Evolutionary conservation across 2,888 invertebrate species (phyloP).

Genomic region (Heliothis peltigera): DNA sequence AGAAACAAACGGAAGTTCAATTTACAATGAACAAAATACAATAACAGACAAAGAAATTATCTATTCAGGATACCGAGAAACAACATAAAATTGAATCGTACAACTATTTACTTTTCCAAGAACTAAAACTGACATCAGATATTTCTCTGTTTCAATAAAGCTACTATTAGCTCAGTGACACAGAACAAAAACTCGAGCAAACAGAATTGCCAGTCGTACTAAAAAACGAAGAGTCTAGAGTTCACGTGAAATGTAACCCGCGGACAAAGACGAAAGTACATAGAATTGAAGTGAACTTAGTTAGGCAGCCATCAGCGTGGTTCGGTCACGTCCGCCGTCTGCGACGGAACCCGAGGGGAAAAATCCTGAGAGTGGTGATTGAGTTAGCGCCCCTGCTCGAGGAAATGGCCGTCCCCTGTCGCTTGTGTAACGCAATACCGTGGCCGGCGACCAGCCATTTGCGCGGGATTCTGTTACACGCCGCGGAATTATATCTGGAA

Average conservation of each 20-base stretch:
- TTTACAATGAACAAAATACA: neutral
- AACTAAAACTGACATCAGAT: neutral
- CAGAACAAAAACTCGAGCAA: slow-evolving; percentile 10
- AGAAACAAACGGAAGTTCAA: neutral
- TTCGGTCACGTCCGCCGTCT: slow-evolving; percentile 67
- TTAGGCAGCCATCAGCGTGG: slow-evolving; percentile 70
- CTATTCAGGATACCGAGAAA: too few species aligned
- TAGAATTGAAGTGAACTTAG: slow-evolving; percentile 70
- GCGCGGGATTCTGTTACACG: slow-evolving; percentile 76
- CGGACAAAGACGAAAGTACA: slow-evolving; percentile 46
- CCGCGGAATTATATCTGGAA: slow-evolving; percentile 39
- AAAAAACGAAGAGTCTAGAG: slow-evolving; percentile 44
- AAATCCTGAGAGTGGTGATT: slow-evolving; percentile 82
- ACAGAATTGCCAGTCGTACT: slow-evolving; percentile 19
- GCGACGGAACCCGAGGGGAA: slow-evolving; percentile 68
- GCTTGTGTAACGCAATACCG: slow-evolving; percentile 82
- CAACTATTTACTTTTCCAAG: too few species aligned
- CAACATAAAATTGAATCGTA: too few species aligned
- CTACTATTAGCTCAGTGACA: neutral
- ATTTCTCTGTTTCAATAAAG: neutral
- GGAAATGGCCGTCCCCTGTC: slow-evolving; percentile 83
- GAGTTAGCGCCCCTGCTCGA: slow-evolving; percentile 78
- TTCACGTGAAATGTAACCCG: slow-evolving; percentile 41
- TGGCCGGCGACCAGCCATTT: slow-evolving; percentile 75
- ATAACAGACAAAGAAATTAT: neutral